Evolutionary conservation across 2,888 invertebrate genomes (phyloP).

Genomic region (Calameuta pallipes): DNA sequence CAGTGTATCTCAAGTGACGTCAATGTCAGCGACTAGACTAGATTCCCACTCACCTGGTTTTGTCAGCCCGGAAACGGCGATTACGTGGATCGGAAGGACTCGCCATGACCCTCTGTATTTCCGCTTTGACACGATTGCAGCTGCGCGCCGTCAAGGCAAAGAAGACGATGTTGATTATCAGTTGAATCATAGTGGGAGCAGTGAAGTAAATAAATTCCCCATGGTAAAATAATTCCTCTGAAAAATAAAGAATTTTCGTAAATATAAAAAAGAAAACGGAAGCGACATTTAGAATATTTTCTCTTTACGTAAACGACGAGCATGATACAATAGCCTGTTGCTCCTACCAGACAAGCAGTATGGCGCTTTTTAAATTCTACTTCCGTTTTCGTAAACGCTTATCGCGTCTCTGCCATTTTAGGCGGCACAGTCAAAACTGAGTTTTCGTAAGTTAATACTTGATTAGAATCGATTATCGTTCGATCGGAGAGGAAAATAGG

Average conservation of each 20-base stretch:
- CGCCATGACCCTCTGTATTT: conserved; percentile 77
- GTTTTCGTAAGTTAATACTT: background rate
- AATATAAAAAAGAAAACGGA: background rate
- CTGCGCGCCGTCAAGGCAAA: conserved; percentile 78
- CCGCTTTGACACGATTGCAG: conserved; percentile 79
- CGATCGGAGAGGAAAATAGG: background rate
- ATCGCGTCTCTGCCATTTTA: background rate
- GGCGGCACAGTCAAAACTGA: background rate
- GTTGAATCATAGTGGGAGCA: conserved; percentile 74
- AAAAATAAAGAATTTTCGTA: conserved; percentile 9
- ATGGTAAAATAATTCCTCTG: conserved; percentile 33
- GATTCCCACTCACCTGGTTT: conserved; percentile 71
- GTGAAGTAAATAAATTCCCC: conserved; percentile 72
- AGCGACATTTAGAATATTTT: background rate
- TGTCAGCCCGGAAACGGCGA: conserved; percentile 75
- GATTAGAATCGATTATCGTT: background rate
- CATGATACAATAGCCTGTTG: background rate
- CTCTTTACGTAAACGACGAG: background rate
- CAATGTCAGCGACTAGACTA: too few relatives aligned
- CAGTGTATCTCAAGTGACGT: background rate
- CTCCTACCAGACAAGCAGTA: background rate
- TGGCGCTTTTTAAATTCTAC: background rate
- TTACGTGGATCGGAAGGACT: conserved; percentile 72
- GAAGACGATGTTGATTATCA: conserved; percentile 74
- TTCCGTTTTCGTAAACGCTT: background rate